Base-by-base conservation (phyloP, 1,140 invertebrate species). In the Bacillus rossius region DNA sequence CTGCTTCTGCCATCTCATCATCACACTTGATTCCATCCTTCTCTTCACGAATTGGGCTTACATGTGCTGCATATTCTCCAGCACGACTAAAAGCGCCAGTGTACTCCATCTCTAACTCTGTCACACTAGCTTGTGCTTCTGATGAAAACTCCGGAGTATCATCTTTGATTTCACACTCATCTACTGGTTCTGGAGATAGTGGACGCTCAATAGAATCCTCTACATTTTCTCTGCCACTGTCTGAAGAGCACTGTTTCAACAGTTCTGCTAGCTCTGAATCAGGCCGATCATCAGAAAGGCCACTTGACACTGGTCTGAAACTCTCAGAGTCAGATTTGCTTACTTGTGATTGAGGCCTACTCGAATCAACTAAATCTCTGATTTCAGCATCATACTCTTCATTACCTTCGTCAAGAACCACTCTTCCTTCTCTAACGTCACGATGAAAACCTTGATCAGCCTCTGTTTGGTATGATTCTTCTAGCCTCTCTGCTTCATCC, bases 141-240 rank as follows among this genome's bases (percentile, higher is more conserved):
- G 68, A 68, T 38, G 65, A 65, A 57, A 67, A 63, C 55, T 69
- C 67, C 13, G 70, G 69, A 16, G 69, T 70, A 49, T 74, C 71
- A 58, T 71, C 69, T 67, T 72, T 74, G 41, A 68, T 67, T 66
- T 72, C 69, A 52, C 57, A 61, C 59, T 69, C 66, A 38, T 72
- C 72, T 16, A 64, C 65, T 7, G 78, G 77, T 65, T 81, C 79
- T 19, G 79, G 79, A 4, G 79, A 74, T 37, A 65, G 59, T 5
- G 79, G 78, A 61, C 79, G 66, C 65, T 79, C 76, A 55, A 80
- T 73, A 20, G 77, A 74, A 61, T 77, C 73, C 55, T 74, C 74
- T 16, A 68, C 42, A n/a, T 66, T 66, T n/a, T 65, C 62, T 16
- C 40, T 34, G 34, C 58, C 58, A 45, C 45, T 60, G 52, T 72